These are phyloP conservation scores for Ceriagrion tenellum DNA, from an alignment of 2,888 invertebrate species.

Conservation along the genomic window DNA sequence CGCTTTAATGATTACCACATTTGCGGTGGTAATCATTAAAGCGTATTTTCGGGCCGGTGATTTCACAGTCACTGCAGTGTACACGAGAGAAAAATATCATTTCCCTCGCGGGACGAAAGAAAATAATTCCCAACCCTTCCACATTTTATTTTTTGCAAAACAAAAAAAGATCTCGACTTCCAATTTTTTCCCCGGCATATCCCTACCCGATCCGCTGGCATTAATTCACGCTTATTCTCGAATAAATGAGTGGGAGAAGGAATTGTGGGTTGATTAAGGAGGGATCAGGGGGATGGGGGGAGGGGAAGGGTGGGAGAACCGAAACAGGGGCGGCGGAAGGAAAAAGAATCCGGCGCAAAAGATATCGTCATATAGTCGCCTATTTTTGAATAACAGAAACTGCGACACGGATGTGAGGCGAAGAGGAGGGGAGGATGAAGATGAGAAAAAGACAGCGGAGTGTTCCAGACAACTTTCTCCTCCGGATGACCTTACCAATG, in stretches of 20 bases:
- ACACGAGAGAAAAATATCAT: no score
- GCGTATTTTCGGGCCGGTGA: no score
- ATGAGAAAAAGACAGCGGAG: not conserved
- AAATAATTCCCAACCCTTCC: no score
- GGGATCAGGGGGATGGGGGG: no score
- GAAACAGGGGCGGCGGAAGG: not conserved
- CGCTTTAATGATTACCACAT: no score
- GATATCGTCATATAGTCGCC: not conserved
- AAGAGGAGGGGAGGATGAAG: not conserved
- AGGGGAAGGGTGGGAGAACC: no score
- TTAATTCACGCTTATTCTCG: not conserved
- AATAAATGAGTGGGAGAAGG: not conserved
- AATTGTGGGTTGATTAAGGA: not conserved
- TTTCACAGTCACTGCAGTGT: no score
- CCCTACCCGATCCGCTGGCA: not conserved
- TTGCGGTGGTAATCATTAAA: no score
- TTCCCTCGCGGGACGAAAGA: no score
- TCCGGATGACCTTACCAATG: slow-evolving; percentile 1
- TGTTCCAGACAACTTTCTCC: not conserved
- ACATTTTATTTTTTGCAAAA: no score
- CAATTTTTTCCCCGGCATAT: not conserved
- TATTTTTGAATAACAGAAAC: not conserved
- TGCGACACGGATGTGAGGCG: not conserved
- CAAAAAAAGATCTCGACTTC: no score
- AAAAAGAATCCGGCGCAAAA: not conserved